Percentiles rank a stretch among this genome's conserved stretches.
phyloP scores from a whole-genome alignment of 2,797 vertebrate genomes.

The Hyperoplus immaculatus region DNA sequence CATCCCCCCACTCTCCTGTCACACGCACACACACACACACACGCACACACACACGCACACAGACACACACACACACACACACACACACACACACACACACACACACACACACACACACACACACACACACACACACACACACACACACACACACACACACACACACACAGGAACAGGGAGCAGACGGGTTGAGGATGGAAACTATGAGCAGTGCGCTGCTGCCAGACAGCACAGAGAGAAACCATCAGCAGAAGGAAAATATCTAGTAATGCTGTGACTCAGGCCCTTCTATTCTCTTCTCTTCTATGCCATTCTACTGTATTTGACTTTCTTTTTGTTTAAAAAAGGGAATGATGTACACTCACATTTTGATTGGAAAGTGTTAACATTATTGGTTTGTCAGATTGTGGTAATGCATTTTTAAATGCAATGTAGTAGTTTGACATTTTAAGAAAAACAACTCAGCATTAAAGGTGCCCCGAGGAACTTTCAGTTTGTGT shows the following conservation, averaged over 20 bases:
- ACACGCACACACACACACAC: conserved; percentile 41
- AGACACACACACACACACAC: conserved; percentile 25
- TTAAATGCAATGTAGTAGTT: background rate
- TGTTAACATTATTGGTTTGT: background rate
- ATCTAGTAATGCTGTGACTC: conserved; percentile 46
- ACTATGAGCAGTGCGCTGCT: conserved; percentile 73
- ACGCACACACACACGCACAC: conserved; percentile 35
- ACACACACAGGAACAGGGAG: conserved; percentile 32
- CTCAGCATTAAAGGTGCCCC: background rate
- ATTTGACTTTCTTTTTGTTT: background rate
- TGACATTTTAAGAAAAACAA: background rate
- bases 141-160: conserved; percentile 43
- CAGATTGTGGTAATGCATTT: background rate
- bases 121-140: conserved; percentile 45
- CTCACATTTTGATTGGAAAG: background rate
- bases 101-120: conserved; percentile 54
- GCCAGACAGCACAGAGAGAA: conserved; percentile 75
- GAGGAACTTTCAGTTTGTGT: background rate
- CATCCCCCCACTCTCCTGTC: conserved; percentile 49
- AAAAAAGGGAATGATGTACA: background rate
- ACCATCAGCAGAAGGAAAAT: conserved; percentile 66
- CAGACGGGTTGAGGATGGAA: conserved; percentile 77
- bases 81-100: conserved; percentile 4
- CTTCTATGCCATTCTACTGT: conserved; percentile 11
- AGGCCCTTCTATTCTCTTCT: conserved; percentile 5